Percentiles rank a stretch among this genome's conserved stretches.
Evolutionary conservation across 1,140 invertebrate genomes (phyloP).

Genomic region (Phortica variegata): DNA sequence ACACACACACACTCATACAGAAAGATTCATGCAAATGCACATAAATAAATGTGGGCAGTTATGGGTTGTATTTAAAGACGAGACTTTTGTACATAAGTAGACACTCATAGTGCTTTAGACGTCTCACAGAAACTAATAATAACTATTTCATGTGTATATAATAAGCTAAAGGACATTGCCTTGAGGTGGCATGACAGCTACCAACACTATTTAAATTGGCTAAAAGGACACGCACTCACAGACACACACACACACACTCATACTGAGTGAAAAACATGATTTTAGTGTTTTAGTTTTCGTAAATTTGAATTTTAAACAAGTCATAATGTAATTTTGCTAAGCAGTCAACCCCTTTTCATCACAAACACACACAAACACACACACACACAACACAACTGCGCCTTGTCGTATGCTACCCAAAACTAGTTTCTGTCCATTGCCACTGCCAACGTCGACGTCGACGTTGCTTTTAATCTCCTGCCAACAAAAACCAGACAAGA

Average conservation of each 20-base stretch:
- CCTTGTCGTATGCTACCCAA: too few relatives aligned
- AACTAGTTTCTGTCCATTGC: too few relatives aligned
- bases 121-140: slow-evolving; percentile 18
- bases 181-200: slow-evolving; percentile 22
- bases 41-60: too few relatives aligned
- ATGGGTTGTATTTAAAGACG: slow-evolving; percentile 47
- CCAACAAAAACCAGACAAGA: not conserved
- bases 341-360: slow-evolving; percentile 37
- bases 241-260: not conserved
- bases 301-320: slow-evolving; percentile 55
- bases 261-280: slow-evolving; percentile 42
- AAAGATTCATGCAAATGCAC: slow-evolving; percentile 27
- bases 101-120: too few relatives aligned
- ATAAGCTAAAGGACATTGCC: slow-evolving; percentile 42
- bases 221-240: slow-evolving; percentile 16
- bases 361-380: slow-evolving; percentile 10
- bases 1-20: not conserved
- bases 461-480: not conserved
- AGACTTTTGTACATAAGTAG: slow-evolving; percentile 32
- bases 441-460: not conserved
- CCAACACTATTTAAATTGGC: slow-evolving; percentile 4
- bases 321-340: slow-evolving; percentile 54
- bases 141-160: slow-evolving; percentile 16
- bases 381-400: not conserved
- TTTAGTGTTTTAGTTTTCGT: slow-evolving; percentile 46